A percentile compares a stretch with the other conserved stretches of the same genome.
Evolutionary conservation across 2,888 invertebrate genomes (phyloP).

Genomic region (Halictus ligatus): DNA sequence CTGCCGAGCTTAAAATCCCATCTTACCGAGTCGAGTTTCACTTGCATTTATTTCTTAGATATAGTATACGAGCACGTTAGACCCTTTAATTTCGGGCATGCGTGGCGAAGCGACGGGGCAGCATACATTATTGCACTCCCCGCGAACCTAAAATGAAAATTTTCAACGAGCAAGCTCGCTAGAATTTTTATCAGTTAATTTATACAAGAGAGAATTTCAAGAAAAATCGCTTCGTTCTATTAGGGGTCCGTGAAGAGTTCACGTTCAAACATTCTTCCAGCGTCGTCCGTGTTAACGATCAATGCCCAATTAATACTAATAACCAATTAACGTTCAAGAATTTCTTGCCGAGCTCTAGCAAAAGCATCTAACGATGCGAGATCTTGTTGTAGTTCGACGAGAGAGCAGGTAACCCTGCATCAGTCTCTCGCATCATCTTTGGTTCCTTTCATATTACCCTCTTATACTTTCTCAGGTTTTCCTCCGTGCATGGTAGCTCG

Average conservation of each 20-base stretch:
- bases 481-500: neutral
- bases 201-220: neutral
- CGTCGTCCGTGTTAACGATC: neutral
- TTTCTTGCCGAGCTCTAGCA: neutral
- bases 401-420: neutral
- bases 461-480: neutral
- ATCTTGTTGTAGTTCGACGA: neutral
- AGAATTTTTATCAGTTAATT: neutral
- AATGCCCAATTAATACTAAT: neutral
- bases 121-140: neutral
- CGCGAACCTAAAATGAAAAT: neutral
- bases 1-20: slow-evolving; percentile 31
- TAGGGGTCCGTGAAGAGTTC: neutral
- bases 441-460: neutral
- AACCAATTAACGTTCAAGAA: neutral
- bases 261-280: neutral
- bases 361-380: neutral
- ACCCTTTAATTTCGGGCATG: neutral
- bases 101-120: neutral
- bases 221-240: neutral
- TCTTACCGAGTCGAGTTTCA: neutral
- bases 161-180: neutral
- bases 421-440: neutral
- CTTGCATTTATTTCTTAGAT: slow-evolving; percentile 28
- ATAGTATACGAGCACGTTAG: slow-evolving; percentile 7